A percentile compares a stretch with the other conserved stretches of the same genome.
These are phyloP conservation scores for Allolobophora icterica DNA, from an alignment of 2,888 invertebrate species.

Conservation along the genomic window DNA sequence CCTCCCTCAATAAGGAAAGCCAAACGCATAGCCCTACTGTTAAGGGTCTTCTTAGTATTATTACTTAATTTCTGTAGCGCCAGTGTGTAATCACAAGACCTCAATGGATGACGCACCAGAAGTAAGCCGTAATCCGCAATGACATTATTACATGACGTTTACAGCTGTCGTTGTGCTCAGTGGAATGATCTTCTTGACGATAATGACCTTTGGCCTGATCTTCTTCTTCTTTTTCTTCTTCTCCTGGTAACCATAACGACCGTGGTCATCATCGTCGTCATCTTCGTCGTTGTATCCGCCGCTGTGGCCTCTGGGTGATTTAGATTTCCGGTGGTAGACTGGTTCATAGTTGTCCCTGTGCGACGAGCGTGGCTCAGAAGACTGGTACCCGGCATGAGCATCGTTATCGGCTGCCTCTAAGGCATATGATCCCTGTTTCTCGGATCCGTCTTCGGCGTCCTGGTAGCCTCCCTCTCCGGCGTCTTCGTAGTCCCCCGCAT, in stretches of 20 bases:
- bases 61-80: neutral
- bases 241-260: neutral
- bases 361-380: neutral
- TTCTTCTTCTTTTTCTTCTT: neutral
- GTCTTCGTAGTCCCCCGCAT: neutral
- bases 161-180: slow-evolving; percentile 30
- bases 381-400: neutral
- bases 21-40: neutral
- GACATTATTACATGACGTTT: neutral
- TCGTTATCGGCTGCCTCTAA: neutral
- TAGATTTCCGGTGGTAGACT: slow-evolving; percentile 14
- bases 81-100: no score
- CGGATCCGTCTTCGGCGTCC: neutral
- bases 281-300: slow-evolving; percentile 1
- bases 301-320: neutral
- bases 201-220: slow-evolving; percentile 26
- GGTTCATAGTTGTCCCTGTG: slow-evolving; percentile 22
- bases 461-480: neutral
- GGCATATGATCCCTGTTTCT: neutral
- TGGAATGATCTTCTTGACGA: slow-evolving; percentile 30
- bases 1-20: neutral
- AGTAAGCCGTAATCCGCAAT: no score
- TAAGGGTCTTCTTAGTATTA: neutral
- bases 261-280: slow-evolving; percentile 1
- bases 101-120: no score